Base-by-base conservation (phyloP, 1,140 invertebrate species). In the Orius laevigatus region DNA sequence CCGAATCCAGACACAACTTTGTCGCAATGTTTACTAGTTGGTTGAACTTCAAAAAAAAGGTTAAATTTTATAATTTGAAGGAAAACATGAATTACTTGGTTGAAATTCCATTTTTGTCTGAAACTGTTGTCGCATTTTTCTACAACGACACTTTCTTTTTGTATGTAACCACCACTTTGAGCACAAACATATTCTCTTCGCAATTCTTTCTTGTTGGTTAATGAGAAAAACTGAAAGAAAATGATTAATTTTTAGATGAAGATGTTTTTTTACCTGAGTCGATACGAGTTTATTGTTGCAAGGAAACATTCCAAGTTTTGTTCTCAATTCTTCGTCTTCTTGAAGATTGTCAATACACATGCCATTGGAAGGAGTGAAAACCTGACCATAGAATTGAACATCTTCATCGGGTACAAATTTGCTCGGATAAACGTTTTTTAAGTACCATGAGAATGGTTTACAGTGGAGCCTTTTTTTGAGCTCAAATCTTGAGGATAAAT, bases 321-420 rank as follows among this genome's bases (percentile, higher is more conserved):
- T 79, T 2, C 76, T 68, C 44, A 73, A 69, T 46, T 80, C 74
- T 55, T 82, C 81, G 55, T 77, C 71, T 38, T 76, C 68, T 58
- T 84, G 80, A 49, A 91, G 64, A 57, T 78, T 82, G 66, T 92
- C 86, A 36, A 90, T 66, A 65, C 87, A 91, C 45, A 86, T 63
- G 46, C 73, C 70, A 2, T 69, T 25, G 46, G 14, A n/a, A 40
- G 4, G 52, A 47, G 19, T 20, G 8, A 16, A 36, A 61, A 66
- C 76, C 58, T 66, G 65, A 50, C 90, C 90, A 65, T 79, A 90
- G 8, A 73, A 82, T 38, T 68, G 62, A 2, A 83, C 79, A 60
- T 91, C 76, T 60, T 84, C 74, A 53, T 86, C 85, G 9, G 81
- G 79, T 42, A 92, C 76, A 65, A 89, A 92, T 65, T 91, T 91